Evolutionary conservation across 2,113 vertebrate genomes (phyloP), one percentile per base, ranked within the genome.

Genomic region (Thunnus thynnus): DNA sequence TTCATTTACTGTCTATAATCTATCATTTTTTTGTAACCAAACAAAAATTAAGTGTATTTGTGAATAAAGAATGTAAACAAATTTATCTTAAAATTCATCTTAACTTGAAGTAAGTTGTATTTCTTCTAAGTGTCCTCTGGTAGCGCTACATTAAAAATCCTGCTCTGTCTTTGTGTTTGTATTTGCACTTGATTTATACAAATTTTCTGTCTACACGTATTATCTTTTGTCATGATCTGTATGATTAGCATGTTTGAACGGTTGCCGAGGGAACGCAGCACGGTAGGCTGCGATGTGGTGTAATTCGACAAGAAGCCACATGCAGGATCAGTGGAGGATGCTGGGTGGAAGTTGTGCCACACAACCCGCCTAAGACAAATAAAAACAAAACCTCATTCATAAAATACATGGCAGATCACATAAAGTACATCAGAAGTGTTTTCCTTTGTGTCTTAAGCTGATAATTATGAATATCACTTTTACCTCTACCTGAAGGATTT

Each of bases 211-310:
- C 50, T 77, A 18, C 18, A 54, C 65, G 22, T 76, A 30, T 78
- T 72, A 79, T 84, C 77, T 67, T 55, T 65, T 50, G 50, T 70
- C 66, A 3, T 20, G 30, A 87, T 80, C 72, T 68, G 46, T 70
- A 82, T 55, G 78, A 82, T 89, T 75, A 73, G 78, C 72, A 48
- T 91, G 87, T 92, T 87, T 91, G 85, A 72, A 14, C 55, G 52
- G 90, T 91, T 90, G 86, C 91, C 69, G 71, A 0, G 88, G 91
- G 2, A 90, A 92, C 88, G 46, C 68, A 41, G 82, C 83, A 80
- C 55, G 64, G 69, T 86, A 77, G 84, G 64, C 83, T 76, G 87
- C 64, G 41, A 58, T 65, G 52, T 63, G 18, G 69, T 12, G 36
- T 44, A 77, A 78, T 85, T 46, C 25, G 64, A 90, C 89, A 93